phyloP scores from a whole-genome alignment of 2,113 vertebrate genomes.

The Cyphomyrus discorhynchus region DNA sequence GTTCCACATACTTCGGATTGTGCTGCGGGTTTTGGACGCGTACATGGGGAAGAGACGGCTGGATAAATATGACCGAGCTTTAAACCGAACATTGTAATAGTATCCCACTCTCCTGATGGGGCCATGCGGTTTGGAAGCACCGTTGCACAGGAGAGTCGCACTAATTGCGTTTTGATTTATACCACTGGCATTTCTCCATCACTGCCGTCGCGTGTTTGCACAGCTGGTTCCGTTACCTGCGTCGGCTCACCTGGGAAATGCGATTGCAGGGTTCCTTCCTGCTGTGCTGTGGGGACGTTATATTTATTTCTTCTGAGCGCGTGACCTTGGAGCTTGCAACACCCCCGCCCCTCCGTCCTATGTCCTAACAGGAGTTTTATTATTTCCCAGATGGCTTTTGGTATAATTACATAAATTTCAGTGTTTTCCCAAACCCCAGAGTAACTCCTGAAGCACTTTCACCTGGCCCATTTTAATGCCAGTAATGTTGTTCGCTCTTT shows the following conservation, averaged over 20 bases:
- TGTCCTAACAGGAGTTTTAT: not conserved
- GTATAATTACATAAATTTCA: not conserved
- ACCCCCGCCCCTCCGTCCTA: not conserved
- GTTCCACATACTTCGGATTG: not conserved
- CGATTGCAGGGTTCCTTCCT: not conserved
- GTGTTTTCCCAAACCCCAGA: not conserved
- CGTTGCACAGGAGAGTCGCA: not conserved
- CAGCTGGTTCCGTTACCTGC: conserved; percentile 6
- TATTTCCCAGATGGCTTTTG: conserved; percentile 13
- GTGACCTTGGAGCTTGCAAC: not conserved
- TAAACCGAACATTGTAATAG: not conserved
- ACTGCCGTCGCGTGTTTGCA: conserved; percentile 11
- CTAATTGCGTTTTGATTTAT: not conserved
- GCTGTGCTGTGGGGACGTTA: not conserved
- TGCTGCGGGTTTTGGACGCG: not conserved
- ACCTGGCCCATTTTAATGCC: not conserved
- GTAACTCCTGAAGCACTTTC: not conserved
- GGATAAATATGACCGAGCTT: not conserved
- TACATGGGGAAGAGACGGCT: not conserved
- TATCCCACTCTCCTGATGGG: not conserved
- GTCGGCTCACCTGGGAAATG: conserved; percentile 9
- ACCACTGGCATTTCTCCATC: conserved; percentile 1
- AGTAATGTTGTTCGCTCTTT: not conserved
- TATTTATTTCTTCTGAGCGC: not conserved
- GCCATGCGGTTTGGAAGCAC: not conserved